Evolutionary conservation across 2,888 invertebrate genomes (phyloP).

Genomic region (Spialia ferax): DNA sequence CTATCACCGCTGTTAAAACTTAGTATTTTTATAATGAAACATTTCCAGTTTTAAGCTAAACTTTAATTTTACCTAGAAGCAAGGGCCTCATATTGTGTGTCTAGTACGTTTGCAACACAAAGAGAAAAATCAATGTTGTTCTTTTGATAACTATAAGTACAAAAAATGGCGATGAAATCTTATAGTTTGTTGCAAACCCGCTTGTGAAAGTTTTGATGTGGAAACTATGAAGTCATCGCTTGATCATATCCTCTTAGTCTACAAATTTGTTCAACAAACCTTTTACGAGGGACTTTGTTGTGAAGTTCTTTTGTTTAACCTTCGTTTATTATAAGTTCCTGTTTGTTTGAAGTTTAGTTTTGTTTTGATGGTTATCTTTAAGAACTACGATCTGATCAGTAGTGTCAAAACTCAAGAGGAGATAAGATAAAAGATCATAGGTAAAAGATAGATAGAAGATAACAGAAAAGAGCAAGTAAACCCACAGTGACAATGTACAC

Average conservation of each 20-base stretch:
- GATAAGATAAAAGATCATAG: too few species aligned
- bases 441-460: too few species aligned
- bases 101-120: background rate
- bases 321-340: background rate
- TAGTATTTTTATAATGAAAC: too few species aligned
- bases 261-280: background rate
- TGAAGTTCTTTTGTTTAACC: background rate
- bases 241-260: background rate
- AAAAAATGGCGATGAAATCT: background rate
- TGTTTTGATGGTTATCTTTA: background rate
- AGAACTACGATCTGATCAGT: too few species aligned
- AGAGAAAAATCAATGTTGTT: background rate
- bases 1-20: too few species aligned
- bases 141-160: background rate
- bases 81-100: too few species aligned
- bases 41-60: too few species aligned
- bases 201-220: background rate
- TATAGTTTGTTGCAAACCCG: slow-evolving; percentile 7
- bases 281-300: slow-evolving; percentile 1
- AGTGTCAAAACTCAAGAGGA: too few species aligned
- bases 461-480: too few species aligned
- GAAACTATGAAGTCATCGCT: slow-evolving; percentile 6
- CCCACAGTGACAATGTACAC: too few species aligned
- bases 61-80: too few species aligned
- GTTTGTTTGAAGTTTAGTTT: background rate